Percentiles rank a stretch among this genome's conserved stretches.
These are phyloP conservation scores for Octonoba sinensis DNA, from an alignment of 2,888 invertebrate species.

Conservation along the genomic window DNA sequence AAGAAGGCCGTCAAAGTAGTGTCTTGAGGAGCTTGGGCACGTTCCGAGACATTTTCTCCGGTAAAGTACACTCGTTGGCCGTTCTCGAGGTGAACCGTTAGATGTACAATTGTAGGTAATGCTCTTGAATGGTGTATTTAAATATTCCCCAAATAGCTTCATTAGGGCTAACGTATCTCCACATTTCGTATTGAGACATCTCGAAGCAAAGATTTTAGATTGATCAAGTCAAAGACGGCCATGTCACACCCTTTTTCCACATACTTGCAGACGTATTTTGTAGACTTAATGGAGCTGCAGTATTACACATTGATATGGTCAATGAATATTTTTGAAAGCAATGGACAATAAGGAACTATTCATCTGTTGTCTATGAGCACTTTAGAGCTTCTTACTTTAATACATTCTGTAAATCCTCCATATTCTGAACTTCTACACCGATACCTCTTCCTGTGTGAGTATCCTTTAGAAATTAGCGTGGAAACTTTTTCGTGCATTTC, in stretches of 20 bases:
- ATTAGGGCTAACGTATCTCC: too few species aligned
- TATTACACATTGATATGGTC: neutral
- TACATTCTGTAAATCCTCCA: neutral
- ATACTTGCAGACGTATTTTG: neutral
- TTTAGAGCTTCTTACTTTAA: neutral
- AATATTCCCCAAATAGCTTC: too few species aligned
- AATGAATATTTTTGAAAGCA: neutral
- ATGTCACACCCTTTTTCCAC: too few species aligned
- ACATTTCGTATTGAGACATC: neutral
- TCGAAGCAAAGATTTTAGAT: neutral
- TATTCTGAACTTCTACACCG: constrained; percentile 7
- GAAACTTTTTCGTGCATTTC: constrained; percentile 2
- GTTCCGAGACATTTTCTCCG: neutral
- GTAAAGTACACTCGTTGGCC: constrained; percentile 17
- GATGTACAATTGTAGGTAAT: neutral
- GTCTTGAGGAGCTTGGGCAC: neutral
- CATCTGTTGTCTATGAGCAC: neutral
- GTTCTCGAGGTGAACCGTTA: constrained; percentile 21
- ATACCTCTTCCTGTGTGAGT: constrained; percentile 4
- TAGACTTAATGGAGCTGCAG: too few species aligned
- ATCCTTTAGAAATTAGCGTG: neutral
- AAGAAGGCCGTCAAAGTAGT: neutral
- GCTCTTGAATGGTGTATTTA: neutral
- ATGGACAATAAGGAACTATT: constrained; percentile 9
- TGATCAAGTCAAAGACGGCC: neutral